Conservation (phyloP, 1,140 invertebrate species). For the Bombus vancouverensis region DNA sequence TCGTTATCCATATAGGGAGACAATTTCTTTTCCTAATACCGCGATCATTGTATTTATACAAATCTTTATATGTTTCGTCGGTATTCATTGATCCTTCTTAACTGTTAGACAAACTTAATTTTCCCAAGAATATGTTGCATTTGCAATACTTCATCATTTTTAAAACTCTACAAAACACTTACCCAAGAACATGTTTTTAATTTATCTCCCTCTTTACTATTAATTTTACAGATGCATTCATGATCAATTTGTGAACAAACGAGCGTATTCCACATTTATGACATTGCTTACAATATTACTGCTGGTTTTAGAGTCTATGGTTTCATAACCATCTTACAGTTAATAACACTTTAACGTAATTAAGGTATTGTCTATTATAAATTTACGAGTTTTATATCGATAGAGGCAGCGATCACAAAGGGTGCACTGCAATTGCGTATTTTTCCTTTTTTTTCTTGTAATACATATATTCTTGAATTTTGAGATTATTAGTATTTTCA, state of each 20-base stretch:
- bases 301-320: conserved; percentile 59
- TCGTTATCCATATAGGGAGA: conserved; percentile 50
- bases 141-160: conserved; percentile 7
- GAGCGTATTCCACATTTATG: conserved; percentile 60
- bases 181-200: conserved; percentile 47
- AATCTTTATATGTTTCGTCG: conserved; percentile 41
- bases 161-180: conserved; percentile 36
- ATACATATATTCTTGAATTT: conserved; percentile 4
- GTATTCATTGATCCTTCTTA: conserved; percentile 13
- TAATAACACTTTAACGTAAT: conserved; percentile 65
- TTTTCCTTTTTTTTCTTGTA: conserved; percentile 38
- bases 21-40: conserved; percentile 45
- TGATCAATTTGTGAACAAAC: conserved; percentile 64
- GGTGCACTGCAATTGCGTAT: conserved; percentile 45
- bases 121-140: background rate
- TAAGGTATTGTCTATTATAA: conserved; percentile 79
- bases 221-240: conserved; percentile 50
- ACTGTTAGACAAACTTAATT: conserved; percentile 46
- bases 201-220: conserved; percentile 45
- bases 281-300: conserved; percentile 62
- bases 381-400: conserved; percentile 64
- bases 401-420: conserved; percentile 54
- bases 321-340: conserved; percentile 58
- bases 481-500: conserved; percentile 6
- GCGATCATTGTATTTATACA: conserved; percentile 48